Evolutionary conservation across 2,888 invertebrate species (phyloP), one percentile per base, ranked within the genome.

Genomic region (Podabrus alpinus): DNA sequence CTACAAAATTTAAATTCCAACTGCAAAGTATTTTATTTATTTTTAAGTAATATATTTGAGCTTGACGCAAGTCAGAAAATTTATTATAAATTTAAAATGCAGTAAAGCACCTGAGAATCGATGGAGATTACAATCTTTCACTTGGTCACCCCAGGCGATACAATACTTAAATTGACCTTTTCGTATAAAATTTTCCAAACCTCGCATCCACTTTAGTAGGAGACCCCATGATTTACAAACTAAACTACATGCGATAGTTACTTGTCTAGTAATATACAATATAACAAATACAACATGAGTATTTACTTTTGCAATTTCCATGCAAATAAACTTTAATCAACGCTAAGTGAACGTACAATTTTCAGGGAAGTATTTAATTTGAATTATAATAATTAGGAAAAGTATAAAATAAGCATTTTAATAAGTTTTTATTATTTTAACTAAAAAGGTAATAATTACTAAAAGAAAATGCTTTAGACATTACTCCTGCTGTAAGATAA

Each of bases 111-210:
- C 75, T 75, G 69, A 72, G 69, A 75, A 75, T 66, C 71, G 71
- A 72, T 75, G 69, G 59, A 75, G 75, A 75, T 75, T 75, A 69
- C 75, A 75, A 72, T 75, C 75, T 72, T 68, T 45, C 16, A 74
- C 66, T 67, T 67, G 71, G 68, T 71, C 68, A 68, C 74, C 59
- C 16, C 15, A 17, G 71, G 74, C 68, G 61, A 71, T 64, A 29
- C 62, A 67, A 66, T 59, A 17, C 59, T 68, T 72, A 75, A 60
- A 75, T 75, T 75, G 75, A 75, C 75, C 75, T 69, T 71, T 66
- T 67, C 66, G 70, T 67, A 74, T 70, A 67, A 66, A 66, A 64
- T 19, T 67, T 74, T 17, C 25, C 59, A 69, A 62, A 66, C 16
- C 73, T 60, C 19, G 17, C 59, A 73, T 59, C 67, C 61, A 64